phyloP scores from a whole-genome alignment of 2,888 invertebrate species.

The Machimus atricapillus region DNA sequence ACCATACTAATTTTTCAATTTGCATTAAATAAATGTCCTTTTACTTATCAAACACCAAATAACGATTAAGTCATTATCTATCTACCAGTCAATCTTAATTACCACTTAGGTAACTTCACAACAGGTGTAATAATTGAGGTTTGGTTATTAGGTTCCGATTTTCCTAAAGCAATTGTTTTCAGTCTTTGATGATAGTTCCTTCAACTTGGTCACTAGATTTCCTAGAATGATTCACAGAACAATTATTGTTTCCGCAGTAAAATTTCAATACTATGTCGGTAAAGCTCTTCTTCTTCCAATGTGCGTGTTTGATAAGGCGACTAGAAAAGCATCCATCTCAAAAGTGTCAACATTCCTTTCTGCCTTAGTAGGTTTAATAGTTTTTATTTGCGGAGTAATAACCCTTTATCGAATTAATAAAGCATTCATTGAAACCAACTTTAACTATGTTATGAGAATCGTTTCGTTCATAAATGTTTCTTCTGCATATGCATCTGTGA shows the following conservation, averaged over 20 bases:
- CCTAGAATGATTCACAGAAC: background rate
- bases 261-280: background rate
- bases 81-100: background rate
- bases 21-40: background rate
- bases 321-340: background rate
- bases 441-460: background rate
- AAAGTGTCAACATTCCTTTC: background rate
- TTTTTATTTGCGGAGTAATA: background rate
- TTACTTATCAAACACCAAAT: background rate
- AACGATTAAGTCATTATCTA: background rate
- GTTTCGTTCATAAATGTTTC: background rate
- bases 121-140: background rate
- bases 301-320: background rate
- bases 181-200: background rate
- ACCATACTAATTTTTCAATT: background rate
- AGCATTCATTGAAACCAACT: background rate
- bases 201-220: background rate
- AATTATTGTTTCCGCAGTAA: background rate
- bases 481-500: background rate
- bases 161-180: background rate
- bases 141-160: background rate
- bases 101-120: background rate
- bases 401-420: background rate
- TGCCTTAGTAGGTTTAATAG: background rate
- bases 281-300: background rate